Percentiles rank a stretch among this genome's conserved stretches.
Conservation (phyloP, 2,888 invertebrate genomes). For the Sphaerophoria taeniata region DNA sequence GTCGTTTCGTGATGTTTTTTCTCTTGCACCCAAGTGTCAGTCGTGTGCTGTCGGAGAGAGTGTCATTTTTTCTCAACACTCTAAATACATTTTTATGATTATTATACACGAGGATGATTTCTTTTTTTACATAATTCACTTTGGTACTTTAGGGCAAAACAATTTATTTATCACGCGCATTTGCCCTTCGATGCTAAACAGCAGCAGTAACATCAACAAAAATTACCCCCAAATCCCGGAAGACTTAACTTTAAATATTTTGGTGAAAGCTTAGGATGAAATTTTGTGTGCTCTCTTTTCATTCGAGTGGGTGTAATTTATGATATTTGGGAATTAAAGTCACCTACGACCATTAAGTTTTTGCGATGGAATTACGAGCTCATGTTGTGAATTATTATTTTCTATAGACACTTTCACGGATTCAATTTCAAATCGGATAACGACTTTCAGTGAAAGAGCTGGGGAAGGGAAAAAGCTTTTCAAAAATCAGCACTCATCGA, state of each 20-base stretch:
- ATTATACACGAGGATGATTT: not conserved
- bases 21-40: not conserved
- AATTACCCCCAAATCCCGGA: not conserved
- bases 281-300: not conserved
- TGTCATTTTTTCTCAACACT: conserved; percentile 1
- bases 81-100: conserved; percentile 1
- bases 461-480: too few relatives aligned
- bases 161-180: conserved; percentile 20
- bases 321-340: conserved; percentile 13
- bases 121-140: conserved; percentile 25
- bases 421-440: too few relatives aligned
- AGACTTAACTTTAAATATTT: conserved; percentile 19
- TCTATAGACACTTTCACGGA: too few relatives aligned
- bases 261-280: not conserved
- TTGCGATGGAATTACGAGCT: too few relatives aligned
- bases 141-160: conserved; percentile 18
- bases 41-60: not conserved
- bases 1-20: too few relatives aligned
- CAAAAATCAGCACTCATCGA: too few relatives aligned
- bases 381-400: too few relatives aligned
- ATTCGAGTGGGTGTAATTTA: not conserved
- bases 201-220: not conserved
- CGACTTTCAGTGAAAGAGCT: too few relatives aligned
- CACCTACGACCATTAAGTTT: not conserved
- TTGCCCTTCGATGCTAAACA: not conserved